Conservation (phyloP, 2,888 invertebrate genomes). For the Pyrrhia umbra region DNA sequence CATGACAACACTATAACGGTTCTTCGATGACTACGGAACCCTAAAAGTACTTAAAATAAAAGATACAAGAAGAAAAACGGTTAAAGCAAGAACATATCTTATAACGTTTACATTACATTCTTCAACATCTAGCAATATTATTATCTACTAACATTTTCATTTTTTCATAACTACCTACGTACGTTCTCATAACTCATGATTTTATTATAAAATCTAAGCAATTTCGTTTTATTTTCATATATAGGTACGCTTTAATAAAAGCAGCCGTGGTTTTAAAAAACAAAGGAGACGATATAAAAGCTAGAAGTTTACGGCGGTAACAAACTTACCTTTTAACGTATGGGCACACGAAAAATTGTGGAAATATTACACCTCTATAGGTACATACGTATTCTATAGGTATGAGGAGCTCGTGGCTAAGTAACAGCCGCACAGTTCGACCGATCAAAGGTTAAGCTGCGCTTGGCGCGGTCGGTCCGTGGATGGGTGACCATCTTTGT, state of each 20-base stretch:
- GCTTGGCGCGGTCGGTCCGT: too few species aligned
- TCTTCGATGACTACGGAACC: too few species aligned
- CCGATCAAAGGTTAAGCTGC: too few species aligned
- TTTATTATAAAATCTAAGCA: constrained; percentile 45
- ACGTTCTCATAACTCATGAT: constrained; percentile 31
- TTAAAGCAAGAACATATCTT: neutral
- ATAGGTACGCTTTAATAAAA: constrained; percentile 31
- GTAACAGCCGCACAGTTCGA: too few species aligned
- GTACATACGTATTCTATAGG: neutral
- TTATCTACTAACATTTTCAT: constrained; percentile 31
- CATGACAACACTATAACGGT: too few species aligned
- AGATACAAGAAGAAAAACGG: neutral
- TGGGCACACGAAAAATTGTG: neutral
- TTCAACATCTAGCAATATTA: constrained; percentile 28
- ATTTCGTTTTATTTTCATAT: constrained; percentile 12
- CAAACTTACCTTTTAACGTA: neutral
- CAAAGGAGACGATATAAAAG: constrained; percentile 13
- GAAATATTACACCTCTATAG: neutral
- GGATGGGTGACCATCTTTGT: too few species aligned
- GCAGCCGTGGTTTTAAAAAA: constrained; percentile 31
- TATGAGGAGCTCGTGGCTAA: too few species aligned
- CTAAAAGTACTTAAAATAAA: too few species aligned
- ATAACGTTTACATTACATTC: constrained; percentile 14
- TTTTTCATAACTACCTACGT: constrained; percentile 14
- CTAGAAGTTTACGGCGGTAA: constrained; percentile 3